Percentiles rank a stretch among this genome's conserved stretches.
Conservation (phyloP, 2,888 invertebrate species). For the Heliconius ismenius region DNA sequence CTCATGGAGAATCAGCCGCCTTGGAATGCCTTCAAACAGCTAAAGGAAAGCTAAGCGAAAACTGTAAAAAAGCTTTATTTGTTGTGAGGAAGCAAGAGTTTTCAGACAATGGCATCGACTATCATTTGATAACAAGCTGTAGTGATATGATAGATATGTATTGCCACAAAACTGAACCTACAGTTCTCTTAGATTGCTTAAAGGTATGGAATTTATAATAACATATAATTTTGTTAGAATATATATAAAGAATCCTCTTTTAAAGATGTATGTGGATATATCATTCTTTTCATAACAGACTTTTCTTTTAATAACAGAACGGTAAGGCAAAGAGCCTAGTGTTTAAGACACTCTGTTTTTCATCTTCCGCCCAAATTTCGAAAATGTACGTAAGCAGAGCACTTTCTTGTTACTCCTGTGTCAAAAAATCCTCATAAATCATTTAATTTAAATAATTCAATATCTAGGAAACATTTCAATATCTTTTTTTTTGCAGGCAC, state of each 20-base stretch:
- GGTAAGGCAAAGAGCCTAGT: too few relatives aligned
- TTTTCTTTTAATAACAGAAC: too few relatives aligned
- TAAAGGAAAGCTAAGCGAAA: conserved; percentile 83
- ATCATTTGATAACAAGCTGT: conserved; percentile 91
- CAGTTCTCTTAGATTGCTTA: conserved; percentile 88
- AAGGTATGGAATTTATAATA: conserved; percentile 76
- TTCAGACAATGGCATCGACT: conserved; percentile 93
- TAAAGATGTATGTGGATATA: not conserved
- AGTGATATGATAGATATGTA: conserved; percentile 92
- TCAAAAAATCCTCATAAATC: too few relatives aligned
- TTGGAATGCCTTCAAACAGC: conserved; percentile 89
- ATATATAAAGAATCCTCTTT: not conserved
- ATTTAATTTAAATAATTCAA: too few relatives aligned
- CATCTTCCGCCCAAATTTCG: too few relatives aligned
- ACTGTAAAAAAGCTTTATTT: conserved; percentile 91
- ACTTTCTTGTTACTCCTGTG: too few relatives aligned
- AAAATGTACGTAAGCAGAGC: too few relatives aligned
- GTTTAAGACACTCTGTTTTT: too few relatives aligned
- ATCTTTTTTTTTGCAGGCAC: conserved; percentile 70
- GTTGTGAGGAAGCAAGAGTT: conserved; percentile 92
- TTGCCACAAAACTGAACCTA: conserved; percentile 87
- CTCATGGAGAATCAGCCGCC: conserved; percentile 86
- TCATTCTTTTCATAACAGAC: too few relatives aligned
- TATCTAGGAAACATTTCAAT: not conserved
- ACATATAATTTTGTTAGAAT: not conserved